Conservation (phyloP, 2,797 vertebrate genomes). For the Bothrops alternatus region DNA sequence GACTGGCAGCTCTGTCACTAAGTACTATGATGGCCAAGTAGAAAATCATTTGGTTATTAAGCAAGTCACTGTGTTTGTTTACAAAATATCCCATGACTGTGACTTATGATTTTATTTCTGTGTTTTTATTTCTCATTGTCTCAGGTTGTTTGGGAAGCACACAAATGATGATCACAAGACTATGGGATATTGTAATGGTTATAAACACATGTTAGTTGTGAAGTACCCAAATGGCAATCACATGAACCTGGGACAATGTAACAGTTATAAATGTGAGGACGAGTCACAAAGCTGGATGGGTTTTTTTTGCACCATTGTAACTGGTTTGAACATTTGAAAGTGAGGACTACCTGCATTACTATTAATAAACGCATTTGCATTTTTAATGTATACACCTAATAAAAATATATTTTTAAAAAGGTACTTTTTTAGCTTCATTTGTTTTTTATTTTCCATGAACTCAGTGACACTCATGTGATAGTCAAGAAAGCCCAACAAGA, state of each 20-base stretch:
- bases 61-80: background rate
- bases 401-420: background rate
- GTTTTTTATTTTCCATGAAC: background rate
- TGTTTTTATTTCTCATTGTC: background rate
- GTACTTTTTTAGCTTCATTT: background rate
- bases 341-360: background rate
- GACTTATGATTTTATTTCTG: background rate
- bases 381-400: background rate
- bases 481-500: background rate
- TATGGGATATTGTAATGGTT: background rate
- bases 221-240: background rate
- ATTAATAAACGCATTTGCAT: constrained; percentile 1
- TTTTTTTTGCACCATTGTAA: no score
- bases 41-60: background rate
- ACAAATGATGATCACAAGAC: background rate
- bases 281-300: background rate
- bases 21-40: background rate
- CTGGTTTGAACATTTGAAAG: background rate
- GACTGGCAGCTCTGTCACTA: background rate
- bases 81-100: background rate
- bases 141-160: background rate
- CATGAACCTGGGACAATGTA: background rate
- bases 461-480: background rate
- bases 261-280: background rate
- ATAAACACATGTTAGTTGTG: background rate